Evolutionary conservation across 2,113 vertebrate species (phyloP).

Genomic region (Pampusana beccarii): DNA sequence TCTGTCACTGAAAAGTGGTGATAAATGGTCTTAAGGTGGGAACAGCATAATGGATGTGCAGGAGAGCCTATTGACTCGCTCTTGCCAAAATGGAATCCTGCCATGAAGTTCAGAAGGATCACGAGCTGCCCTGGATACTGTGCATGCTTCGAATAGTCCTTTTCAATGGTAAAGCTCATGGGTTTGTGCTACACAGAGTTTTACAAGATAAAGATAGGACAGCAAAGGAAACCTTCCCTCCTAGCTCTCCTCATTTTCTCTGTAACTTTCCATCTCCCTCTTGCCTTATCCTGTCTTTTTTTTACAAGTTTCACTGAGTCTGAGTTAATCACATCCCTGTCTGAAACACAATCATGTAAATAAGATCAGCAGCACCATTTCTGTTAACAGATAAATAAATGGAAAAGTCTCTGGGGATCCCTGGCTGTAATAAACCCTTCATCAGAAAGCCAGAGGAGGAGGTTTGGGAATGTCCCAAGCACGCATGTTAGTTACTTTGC

Average conservation of each 20-base stretch:
- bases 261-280: background rate
- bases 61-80: background rate
- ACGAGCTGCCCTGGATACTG: background rate
- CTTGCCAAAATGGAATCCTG: slow-evolving; percentile 7
- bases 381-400: background rate
- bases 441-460: background rate
- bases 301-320: background rate
- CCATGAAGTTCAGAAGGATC: slow-evolving; percentile 7
- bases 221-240: background rate
- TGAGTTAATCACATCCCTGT: background rate
- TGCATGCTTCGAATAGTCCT: background rate
- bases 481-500: rapidly evolving
- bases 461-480: background rate
- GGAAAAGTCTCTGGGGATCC: background rate
- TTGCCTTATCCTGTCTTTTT: background rate
- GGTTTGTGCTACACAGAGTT: background rate
- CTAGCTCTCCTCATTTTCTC: background rate
- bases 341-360: background rate
- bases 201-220: background rate
- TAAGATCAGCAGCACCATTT: background rate
- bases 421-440: background rate
- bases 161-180: background rate
- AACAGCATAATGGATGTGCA: background rate
- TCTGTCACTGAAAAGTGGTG: background rate
- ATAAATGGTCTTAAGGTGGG: background rate